Conservation (phyloP, 2,888 invertebrate genomes). For the Lymantria monacha region DNA sequence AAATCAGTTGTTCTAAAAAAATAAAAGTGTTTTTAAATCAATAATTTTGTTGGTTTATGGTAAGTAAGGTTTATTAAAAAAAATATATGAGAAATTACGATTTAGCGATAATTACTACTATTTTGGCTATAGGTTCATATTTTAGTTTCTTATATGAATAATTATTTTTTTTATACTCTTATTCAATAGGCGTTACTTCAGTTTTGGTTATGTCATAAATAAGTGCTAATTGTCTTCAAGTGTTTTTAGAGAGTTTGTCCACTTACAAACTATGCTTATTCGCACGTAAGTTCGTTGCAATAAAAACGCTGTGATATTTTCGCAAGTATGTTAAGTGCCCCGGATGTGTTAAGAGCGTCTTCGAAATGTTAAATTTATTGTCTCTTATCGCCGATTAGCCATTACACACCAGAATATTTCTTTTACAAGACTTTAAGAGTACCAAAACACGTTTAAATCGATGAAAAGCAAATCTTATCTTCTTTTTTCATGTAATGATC, state of each 20-base stretch:
- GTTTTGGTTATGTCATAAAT: constrained; percentile 58
- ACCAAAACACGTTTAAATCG: constrained; percentile 12
- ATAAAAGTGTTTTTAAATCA: not conserved
- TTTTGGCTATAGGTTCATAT: not conserved
- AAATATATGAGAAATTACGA: not conserved
- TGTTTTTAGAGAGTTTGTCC: constrained; percentile 57
- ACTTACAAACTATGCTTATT: constrained; percentile 31
- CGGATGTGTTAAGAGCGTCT: constrained; percentile 38
- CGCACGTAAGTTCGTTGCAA: constrained; percentile 27
- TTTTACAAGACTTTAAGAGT: constrained; percentile 16
- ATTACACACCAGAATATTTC: constrained; percentile 25
- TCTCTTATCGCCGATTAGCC: constrained; percentile 32
- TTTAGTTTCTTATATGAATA: not conserved
- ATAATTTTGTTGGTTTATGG: not conserved
- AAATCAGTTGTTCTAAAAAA: not conserved
- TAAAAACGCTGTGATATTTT: constrained; percentile 43
- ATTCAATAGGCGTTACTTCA: constrained; percentile 41
- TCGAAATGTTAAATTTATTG: constrained; percentile 41
- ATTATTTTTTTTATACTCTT: constrained; percentile 19
- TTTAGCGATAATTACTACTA: not conserved
- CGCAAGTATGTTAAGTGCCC: constrained; percentile 53
- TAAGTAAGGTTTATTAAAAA: not conserved
- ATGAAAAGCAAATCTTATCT: constrained; percentile 2
- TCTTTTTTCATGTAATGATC: constrained; percentile 24
- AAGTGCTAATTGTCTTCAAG: constrained; percentile 52